Percentiles rank a stretch among this genome's conserved stretches.
phyloP scores from a whole-genome alignment of 1,140 invertebrate species.

The Oryctes rhinoceros region DNA sequence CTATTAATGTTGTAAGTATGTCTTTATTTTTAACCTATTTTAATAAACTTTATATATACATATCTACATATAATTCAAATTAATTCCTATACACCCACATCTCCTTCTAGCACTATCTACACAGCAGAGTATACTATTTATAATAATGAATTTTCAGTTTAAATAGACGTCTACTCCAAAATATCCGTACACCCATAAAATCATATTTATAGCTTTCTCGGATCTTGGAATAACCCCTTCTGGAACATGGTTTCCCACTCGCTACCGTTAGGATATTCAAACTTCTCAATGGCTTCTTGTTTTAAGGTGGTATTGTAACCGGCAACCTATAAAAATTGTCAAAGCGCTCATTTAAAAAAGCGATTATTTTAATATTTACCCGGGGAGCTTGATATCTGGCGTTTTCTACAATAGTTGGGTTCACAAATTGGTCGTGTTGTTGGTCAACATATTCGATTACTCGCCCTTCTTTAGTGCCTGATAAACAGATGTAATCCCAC shows the following conservation, averaged over 20 bases:
- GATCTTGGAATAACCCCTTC: constrained; percentile 58
- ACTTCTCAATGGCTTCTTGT: constrained; percentile 70
- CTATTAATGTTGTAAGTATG: constrained; percentile 28
- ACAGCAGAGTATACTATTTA: neutral
- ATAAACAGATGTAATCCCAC: constrained; percentile 84
- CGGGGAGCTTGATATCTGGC: constrained; percentile 78
- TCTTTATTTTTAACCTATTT: constrained; percentile 25
- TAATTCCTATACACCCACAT: neutral
- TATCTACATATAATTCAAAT: neutral
- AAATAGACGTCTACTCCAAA: too few relatives aligned
- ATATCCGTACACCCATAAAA: too few relatives aligned
- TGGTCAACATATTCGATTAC: constrained; percentile 90
- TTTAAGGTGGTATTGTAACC: constrained; percentile 85
- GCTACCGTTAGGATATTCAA: constrained; percentile 77
- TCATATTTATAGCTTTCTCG: constrained; percentile 47
- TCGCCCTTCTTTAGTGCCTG: constrained; percentile 73
- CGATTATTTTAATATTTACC: constrained; percentile 60
- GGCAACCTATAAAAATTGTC: constrained; percentile 64
- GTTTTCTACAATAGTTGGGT: constrained; percentile 74
- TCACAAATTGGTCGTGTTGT: constrained; percentile 83
- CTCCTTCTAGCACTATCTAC: neutral
- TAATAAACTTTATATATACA: constrained; percentile 34
- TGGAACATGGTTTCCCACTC: constrained; percentile 76
- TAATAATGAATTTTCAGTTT: too few relatives aligned
- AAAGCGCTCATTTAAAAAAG: neutral